These are phyloP conservation scores for Dromiciops gliroides DNA, from an alignment of 2,113 vertebrate species.

Conservation along the genomic window DNA sequence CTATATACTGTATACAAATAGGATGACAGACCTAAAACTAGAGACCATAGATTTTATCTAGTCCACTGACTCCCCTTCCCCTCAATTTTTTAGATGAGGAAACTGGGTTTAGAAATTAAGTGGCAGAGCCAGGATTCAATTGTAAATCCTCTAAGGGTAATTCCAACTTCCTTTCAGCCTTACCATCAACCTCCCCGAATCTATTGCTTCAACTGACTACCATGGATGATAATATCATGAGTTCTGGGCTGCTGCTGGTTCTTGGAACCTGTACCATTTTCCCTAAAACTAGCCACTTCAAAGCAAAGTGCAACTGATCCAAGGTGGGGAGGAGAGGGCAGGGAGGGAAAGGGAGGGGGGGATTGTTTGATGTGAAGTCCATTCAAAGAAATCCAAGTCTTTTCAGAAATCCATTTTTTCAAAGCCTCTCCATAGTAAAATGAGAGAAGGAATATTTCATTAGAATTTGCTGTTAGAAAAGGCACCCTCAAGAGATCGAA, in stretches of 20 bases:
- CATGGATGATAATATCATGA: not conserved
- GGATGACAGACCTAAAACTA: not conserved
- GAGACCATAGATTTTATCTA: not conserved
- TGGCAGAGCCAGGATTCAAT: not conserved
- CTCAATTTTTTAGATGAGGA: not conserved
- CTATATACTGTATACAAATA: not conserved
- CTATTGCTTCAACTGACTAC: conserved; percentile 4
- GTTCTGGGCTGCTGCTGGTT: not conserved
- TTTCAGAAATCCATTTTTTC: conserved; percentile 71
- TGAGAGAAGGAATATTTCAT: conserved; percentile 69
- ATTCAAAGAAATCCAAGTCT: conserved; percentile 47
- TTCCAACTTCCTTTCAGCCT: not conserved
- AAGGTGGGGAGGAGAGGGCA: too few relatives aligned
- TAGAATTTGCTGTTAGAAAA: conserved; percentile 71
- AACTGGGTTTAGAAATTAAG: not conserved
- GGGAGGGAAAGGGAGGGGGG: too few relatives aligned
- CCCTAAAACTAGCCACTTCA: conserved; percentile 6
- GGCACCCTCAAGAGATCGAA: conserved; percentile 59
- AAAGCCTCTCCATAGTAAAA: conserved; percentile 45
- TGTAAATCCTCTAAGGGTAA: not conserved
- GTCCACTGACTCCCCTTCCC: not conserved
- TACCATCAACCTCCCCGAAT: not conserved
- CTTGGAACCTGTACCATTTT: not conserved
- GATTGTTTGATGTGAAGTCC: conserved; percentile 11
- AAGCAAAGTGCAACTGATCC: not conserved